Evolutionary conservation across 1,140 invertebrate species (phyloP), one percentile per base, ranked within the genome.

Genomic region (Agraylea sexmaculata): DNA sequence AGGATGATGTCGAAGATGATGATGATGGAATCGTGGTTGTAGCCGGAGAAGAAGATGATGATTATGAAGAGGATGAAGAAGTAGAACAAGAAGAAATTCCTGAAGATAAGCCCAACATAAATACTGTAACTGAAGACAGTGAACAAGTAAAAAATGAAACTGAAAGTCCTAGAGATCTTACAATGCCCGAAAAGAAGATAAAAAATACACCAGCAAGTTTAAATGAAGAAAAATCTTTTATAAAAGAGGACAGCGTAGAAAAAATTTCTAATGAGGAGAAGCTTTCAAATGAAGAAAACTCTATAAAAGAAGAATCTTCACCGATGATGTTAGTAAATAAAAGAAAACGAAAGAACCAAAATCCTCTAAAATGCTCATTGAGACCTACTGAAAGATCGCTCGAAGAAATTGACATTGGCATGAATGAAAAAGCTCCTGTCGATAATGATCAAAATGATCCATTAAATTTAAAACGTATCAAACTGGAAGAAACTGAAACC

Each of bases 261-360:
- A n/a, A n/a, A n/a, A n/a, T n/a, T n/a, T n/a, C n/a, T n/a, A n/a
- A 83, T 45, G 80, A 87, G 55, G 77, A 74, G n/a, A 60, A 70
- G 49, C 70, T 69, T 53, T 58, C 69, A 10, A 62, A 68, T 2
- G 70, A 74, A 51, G 67, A 61, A 22, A 64, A 68, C 21, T 69
- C 63, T 50, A 47, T 66, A n/a, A 73, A 71, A 51, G 71, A 72
- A 50, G 47, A 49, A 36, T 21, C 22, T 10, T 42, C 31, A 20
- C 47, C 43, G 0, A 40, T 49, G 15, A 32, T n/a, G n/a, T n/a
- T 45, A 28, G 33, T 37, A 4, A 49, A 40, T 55, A 79, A 79
- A 37, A 64, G 89, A 32, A 91, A 94, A 64, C 68, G 91, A 33
- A 96, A 95, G 63, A 91, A 81, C 51, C 80, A 88, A 51, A 91